phyloP scores from a whole-genome alignment of 2,113 vertebrate genomes.

The Larimichthys polyactis region DNA sequence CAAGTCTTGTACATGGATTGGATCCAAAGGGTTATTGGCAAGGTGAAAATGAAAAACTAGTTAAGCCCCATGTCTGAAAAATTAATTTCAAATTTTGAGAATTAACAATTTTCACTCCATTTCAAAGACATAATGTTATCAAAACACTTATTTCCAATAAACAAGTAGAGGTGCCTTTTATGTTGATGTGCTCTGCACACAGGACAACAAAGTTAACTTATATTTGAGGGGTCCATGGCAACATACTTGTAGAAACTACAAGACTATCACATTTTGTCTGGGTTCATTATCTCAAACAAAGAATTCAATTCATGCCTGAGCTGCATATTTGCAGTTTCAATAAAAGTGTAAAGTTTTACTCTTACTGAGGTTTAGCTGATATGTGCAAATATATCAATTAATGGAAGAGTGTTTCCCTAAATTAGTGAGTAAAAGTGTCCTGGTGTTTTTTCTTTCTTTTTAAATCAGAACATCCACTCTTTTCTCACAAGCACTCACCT shows the following conservation, averaged over 20 bases:
- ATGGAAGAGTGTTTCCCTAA: not conserved
- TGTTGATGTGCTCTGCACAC: not conserved
- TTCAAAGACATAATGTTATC: conserved; percentile 5
- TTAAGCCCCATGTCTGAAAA: too few species aligned
- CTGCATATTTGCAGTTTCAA: not conserved
- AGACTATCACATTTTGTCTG: not conserved
- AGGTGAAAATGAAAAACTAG: conserved; percentile 1
- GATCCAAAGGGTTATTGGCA: not conserved
- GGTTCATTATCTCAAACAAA: conserved; percentile 2
- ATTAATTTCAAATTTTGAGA: not conserved
- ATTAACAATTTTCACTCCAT: not conserved
- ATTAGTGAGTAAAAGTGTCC: not conserved
- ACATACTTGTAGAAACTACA: not conserved
- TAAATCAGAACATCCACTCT: not conserved
- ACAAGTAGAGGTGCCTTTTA: not conserved
- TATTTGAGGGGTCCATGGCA: not conserved
- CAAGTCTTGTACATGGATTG: not conserved
- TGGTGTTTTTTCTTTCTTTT: not conserved
- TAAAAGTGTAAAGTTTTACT: not conserved
- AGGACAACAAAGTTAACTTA: not conserved
- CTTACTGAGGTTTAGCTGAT: not conserved
- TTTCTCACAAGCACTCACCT: not conserved
- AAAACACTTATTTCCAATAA: not conserved
- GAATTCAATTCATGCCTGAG: not conserved
- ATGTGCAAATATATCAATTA: not conserved